Percentiles rank a stretch among this genome's conserved stretches.
Conservation (phyloP, 2,888 invertebrate species). For the Synergus umbraculus region DNA sequence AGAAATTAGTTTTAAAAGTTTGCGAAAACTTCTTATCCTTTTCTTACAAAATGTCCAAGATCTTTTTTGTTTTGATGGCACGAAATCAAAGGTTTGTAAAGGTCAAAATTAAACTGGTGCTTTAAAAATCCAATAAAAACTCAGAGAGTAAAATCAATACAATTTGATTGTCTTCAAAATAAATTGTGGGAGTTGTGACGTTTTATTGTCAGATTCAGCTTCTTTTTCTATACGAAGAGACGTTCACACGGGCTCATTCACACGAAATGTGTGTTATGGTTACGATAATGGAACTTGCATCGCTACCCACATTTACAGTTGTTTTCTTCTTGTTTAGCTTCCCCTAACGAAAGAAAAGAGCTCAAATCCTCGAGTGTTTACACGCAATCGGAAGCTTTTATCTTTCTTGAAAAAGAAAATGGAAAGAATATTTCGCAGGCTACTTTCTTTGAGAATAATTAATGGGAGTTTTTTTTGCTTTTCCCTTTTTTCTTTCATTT, state of each 20-base stretch:
- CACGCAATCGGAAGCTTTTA: constrained; percentile 13
- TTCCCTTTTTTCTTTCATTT: background rate
- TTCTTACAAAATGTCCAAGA: background rate
- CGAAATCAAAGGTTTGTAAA: no score
- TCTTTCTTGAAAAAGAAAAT: background rate
- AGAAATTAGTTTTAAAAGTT: background rate
- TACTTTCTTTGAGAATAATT: background rate
- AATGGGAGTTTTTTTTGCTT: background rate
- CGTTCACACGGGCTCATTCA: background rate
- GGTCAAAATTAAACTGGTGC: background rate
- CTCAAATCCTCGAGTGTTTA: background rate
- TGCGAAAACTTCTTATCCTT: background rate
- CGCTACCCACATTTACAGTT: background rate
- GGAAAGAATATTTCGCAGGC: background rate
- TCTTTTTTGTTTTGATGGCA: background rate
- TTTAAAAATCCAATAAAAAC: background rate
- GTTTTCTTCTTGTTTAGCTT: constrained; percentile 14
- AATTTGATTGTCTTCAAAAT: background rate
- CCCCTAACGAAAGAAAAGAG: constrained; percentile 15
- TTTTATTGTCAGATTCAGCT: background rate
- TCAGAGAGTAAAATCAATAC: background rate
- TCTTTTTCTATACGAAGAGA: background rate
- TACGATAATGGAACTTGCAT: constrained; percentile 7
- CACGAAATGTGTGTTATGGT: constrained; percentile 1
- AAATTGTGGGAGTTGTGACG: background rate